phyloP scores from a whole-genome alignment of 2,888 invertebrate genomes.

The Hirtodrosophila histrioides region DNA sequence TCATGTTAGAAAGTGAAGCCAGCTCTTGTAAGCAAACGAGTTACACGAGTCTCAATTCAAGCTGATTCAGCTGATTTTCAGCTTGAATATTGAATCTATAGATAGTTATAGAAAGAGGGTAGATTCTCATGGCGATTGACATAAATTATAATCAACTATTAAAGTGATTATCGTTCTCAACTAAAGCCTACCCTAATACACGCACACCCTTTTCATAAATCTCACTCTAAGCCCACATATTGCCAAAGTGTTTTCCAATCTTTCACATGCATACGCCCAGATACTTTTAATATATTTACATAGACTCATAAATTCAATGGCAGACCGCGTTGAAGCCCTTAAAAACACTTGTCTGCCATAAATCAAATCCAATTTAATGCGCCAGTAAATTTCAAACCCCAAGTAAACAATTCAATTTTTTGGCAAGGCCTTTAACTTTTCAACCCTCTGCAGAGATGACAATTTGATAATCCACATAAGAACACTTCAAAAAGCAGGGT shows the following conservation, averaged over 20 bases:
- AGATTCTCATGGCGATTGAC: too few species aligned
- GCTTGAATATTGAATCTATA: conserved; percentile 9
- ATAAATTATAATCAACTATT: conserved; percentile 26
- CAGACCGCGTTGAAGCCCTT: conserved; percentile 28
- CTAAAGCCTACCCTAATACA: background rate
- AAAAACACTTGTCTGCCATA: conserved; percentile 65
- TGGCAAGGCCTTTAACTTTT: conserved; percentile 42
- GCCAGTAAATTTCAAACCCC: conserved; percentile 17
- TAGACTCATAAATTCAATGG: conserved; percentile 39
- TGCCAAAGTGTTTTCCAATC: conserved; percentile 1
- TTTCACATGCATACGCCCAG: conserved; percentile 31
- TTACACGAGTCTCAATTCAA: conserved; percentile 39
- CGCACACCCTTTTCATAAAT: conserved; percentile 17
- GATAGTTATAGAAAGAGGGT: background rate
- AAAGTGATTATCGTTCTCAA: background rate
- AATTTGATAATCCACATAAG: conserved; percentile 46
- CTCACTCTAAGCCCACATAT: conserved; percentile 37
- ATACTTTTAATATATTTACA: conserved; percentile 35
- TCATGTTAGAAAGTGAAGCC: conserved; percentile 71
- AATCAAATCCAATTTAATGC: conserved; percentile 65
- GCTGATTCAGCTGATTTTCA: background rate
- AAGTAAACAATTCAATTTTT: conserved; percentile 62
- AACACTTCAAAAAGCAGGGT: conserved; percentile 29
- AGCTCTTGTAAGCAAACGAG: conserved; percentile 45
- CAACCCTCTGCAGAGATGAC: conserved; percentile 47